These are phyloP conservation scores for Leucophenga maculata DNA, from an alignment of 2,888 invertebrate species.

Conservation along the genomic window DNA sequence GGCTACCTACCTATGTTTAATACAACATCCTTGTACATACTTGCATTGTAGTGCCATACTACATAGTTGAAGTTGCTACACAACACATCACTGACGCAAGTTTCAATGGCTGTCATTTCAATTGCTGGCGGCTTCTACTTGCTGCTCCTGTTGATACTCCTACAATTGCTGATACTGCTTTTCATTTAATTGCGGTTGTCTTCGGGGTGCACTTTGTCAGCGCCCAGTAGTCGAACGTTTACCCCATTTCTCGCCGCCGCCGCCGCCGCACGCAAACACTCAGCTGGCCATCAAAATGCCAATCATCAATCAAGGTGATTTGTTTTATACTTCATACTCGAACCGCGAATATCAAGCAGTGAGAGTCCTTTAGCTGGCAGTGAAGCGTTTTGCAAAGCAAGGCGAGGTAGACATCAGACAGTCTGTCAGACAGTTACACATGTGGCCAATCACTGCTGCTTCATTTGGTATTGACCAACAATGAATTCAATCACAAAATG, in stretches of 20 bases:
- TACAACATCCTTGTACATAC: no score
- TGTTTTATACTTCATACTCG: constrained; percentile 60
- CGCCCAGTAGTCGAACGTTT: constrained; percentile 2
- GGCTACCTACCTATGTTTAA: no score
- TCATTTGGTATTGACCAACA: constrained; percentile 53
- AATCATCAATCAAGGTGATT: constrained; percentile 71
- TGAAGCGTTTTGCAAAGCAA: not conserved
- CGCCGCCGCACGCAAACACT: constrained; percentile 22
- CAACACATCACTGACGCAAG: not conserved
- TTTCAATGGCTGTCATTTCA: not conserved
- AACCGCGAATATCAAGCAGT: constrained; percentile 50
- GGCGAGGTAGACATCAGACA: constrained; percentile 5
- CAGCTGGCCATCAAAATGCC: constrained; percentile 58
- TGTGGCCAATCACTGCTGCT: constrained; percentile 57
- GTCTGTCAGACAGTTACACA: constrained; percentile 42
- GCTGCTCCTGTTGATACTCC: constrained; percentile 36
- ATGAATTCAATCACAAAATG: constrained; percentile 61
- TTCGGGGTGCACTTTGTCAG: constrained; percentile 48
- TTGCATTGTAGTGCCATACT: no score
- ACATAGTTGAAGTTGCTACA: not conserved
- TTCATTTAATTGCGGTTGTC: constrained; percentile 63
- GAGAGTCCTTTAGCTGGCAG: constrained; percentile 27
- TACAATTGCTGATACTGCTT: constrained; percentile 40
- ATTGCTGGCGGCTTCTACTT: not conserved
- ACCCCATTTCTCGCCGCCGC: not conserved